Conservation (phyloP, 2,888 invertebrate genomes). For the Euclidia mi region DNA sequence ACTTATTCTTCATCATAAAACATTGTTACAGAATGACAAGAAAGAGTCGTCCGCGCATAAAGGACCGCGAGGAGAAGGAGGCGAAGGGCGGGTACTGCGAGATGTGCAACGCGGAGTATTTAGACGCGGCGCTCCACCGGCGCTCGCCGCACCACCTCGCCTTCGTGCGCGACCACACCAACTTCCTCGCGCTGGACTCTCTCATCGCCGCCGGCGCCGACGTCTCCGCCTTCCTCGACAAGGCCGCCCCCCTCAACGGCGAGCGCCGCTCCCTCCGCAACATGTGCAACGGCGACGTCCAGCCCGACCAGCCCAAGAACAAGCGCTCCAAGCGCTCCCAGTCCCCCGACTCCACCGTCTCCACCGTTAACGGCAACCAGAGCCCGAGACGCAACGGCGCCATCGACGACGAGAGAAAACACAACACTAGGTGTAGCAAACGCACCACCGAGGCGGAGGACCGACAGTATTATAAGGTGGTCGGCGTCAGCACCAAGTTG, state of each 20-base stretch:
- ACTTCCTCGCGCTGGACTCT: conserved; percentile 93
- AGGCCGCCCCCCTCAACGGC: conserved; percentile 82
- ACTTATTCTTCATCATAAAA: conserved; percentile 1
- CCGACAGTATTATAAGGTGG: conserved; percentile 92
- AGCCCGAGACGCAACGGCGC: conserved; percentile 76
- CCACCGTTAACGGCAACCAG: conserved; percentile 65
- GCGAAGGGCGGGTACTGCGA: conserved; percentile 93
- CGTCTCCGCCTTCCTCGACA: conserved; percentile 92
- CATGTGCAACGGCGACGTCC: conserved; percentile 78
- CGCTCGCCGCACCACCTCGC: conserved; percentile 93
- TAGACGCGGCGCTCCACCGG: conserved; percentile 92
- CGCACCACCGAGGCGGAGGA: conserved; percentile 67
- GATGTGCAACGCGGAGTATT: conserved; percentile 94
- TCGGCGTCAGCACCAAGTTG: conserved; percentile 92
- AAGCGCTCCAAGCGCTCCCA: conserved; percentile 74
- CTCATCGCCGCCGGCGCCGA: conserved; percentile 92
- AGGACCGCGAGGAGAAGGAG: conserved; percentile 82
- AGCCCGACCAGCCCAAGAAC: conserved; percentile 62
- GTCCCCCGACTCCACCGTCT: conserved; percentile 69
- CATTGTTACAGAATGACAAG: conserved; percentile 88
- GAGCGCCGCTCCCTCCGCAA: conserved; percentile 79
- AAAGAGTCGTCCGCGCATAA: conserved; percentile 84
- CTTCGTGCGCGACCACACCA: conserved; percentile 93
- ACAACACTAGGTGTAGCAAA: conserved; percentile 78
- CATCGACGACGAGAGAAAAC: conserved; percentile 74